phyloP scores from a whole-genome alignment of 2,888 invertebrate genomes.

The Mesopsocus fuscifrons region DNA sequence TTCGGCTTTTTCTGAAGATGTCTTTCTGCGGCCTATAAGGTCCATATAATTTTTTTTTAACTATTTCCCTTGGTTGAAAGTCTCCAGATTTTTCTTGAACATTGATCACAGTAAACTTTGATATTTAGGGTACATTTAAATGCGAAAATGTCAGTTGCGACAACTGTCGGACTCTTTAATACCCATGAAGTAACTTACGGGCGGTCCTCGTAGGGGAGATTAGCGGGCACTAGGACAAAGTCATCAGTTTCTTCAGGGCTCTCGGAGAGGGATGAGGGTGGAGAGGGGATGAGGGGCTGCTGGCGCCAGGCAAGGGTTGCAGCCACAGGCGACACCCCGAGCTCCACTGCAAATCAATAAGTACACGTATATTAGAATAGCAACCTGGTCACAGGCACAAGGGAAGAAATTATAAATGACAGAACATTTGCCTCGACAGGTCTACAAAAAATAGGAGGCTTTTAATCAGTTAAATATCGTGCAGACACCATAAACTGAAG shows the following conservation, averaged over 20 bases:
- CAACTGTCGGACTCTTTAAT: too few species aligned
- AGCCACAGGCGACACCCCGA: slow-evolving; percentile 7
- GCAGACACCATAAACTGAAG: too few species aligned
- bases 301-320: not conserved
- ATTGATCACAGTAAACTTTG: too few species aligned
- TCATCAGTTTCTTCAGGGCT: slow-evolving; percentile 56
- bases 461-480: too few species aligned
- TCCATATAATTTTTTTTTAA: too few species aligned
- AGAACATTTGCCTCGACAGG: too few species aligned
- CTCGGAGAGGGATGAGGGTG: slow-evolving; percentile 15
- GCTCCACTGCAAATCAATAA: slow-evolving; percentile 4
- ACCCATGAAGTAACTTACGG: slow-evolving; percentile 23
- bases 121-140: too few species aligned
- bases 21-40: too few species aligned
- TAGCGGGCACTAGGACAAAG: slow-evolving; percentile 61
- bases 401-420: not conserved
- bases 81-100: too few species aligned
- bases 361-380: not conserved
- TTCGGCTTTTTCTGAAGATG: too few species aligned
- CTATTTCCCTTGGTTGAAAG: not conserved
- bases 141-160: too few species aligned
- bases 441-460: too few species aligned
- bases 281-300: not conserved
- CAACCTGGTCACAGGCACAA: not conserved
- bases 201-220: slow-evolving; percentile 36